Percentiles rank a stretch among this genome's conserved stretches.
Conservation (phyloP, 2,888 invertebrate genomes). For the Aleiodes leptofemur region DNA sequence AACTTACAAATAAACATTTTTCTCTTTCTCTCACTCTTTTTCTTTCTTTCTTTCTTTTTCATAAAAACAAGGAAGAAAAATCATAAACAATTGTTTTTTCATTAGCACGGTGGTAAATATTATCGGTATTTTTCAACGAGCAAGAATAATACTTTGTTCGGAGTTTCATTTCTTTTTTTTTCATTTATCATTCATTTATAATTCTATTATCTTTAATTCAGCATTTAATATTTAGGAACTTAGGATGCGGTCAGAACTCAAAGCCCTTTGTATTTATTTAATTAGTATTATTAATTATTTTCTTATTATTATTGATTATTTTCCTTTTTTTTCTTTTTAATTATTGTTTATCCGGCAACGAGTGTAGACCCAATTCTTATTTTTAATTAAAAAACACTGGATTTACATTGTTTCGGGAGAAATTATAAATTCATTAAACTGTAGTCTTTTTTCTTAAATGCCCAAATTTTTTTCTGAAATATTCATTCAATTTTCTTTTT, state of each 20-base stretch:
- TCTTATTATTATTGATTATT: conserved; percentile 33
- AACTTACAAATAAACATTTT: conserved; percentile 35
- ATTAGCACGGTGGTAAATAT: conserved; percentile 47
- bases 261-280: conserved; percentile 20
- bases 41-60: conserved; percentile 37
- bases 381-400: conserved; percentile 28
- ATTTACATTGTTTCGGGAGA: conserved; percentile 15
- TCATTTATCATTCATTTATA: conserved; percentile 30
- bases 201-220: conserved; percentile 52
- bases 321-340: not conserved
- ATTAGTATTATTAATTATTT: conserved; percentile 33
- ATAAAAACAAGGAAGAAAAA: conserved; percentile 28
- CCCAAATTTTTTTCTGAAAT: too few relatives aligned
- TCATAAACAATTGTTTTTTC: conserved; percentile 27
- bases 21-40: conserved; percentile 47
- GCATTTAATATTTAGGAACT: conserved; percentile 70
- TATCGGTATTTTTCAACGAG: conserved; percentile 41
- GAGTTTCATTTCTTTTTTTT: conserved; percentile 30
- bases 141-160: conserved; percentile 43
- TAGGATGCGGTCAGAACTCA: conserved; percentile 63
- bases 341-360: conserved; percentile 25
- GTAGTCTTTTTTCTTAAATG: too few relatives aligned
- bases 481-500: too few relatives aligned
- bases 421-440: too few relatives aligned
- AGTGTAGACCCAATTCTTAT: conserved; percentile 35